phyloP scores from a whole-genome alignment of 2,113 vertebrate genomes.

The Danionella cerebrum region DNA sequence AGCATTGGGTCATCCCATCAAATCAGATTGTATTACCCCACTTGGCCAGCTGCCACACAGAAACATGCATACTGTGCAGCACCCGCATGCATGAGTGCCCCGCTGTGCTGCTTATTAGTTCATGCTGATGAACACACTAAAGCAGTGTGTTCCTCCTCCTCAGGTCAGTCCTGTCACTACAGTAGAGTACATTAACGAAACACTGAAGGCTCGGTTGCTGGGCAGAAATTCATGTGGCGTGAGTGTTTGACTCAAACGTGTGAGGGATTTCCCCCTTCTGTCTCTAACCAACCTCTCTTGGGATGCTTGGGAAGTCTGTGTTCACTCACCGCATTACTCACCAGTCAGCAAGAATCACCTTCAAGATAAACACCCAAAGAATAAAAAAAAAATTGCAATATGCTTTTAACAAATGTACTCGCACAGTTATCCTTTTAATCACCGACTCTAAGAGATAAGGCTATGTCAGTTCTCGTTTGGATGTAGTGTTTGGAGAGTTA shows the following conservation, averaged over 20 bases:
- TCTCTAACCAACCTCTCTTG: neutral
- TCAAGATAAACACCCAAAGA: neutral
- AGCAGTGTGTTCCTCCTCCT: constrained; percentile 43
- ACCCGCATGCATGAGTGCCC: constrained; percentile 47
- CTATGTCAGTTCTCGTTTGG: no score
- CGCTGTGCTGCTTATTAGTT: constrained; percentile 51
- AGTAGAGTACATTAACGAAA: no score
- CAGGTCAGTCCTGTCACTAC: constrained; percentile 32
- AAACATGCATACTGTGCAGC: neutral
- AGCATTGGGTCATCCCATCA: neutral
- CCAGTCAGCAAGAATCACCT: neutral
- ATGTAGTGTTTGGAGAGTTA: no score
- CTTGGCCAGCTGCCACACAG: neutral
- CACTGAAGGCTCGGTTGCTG: constrained; percentile 51
- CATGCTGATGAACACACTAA: constrained; percentile 56
- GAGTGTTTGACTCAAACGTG: neutral
- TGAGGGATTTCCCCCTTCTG: neutral
- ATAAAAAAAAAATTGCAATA: no score
- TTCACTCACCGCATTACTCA: neutral
- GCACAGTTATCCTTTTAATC: no score
- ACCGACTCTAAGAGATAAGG: no score
- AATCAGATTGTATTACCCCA: constrained; percentile 9
- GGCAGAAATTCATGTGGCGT: constrained; percentile 48
- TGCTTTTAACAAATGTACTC: no score
- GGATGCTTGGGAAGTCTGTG: neutral